These are phyloP conservation scores for Heteromyza rotundicornis DNA, from an alignment of 2,888 invertebrate genomes.

Conservation along the genomic window DNA sequence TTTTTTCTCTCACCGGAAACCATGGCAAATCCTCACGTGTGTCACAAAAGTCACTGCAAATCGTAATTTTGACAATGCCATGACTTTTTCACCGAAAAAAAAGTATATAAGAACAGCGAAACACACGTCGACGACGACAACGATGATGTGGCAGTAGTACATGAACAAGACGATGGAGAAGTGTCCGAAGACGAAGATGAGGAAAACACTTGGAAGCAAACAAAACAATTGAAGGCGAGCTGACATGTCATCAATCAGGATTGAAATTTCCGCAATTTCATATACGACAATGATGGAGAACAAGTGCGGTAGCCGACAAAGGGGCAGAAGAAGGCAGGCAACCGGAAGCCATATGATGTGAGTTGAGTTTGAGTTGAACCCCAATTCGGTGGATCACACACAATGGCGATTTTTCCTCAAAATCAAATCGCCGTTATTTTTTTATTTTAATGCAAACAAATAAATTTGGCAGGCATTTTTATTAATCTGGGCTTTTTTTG, in stretches of 20 bases:
- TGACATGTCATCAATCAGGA: conserved; percentile 26
- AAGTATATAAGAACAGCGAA: too few species aligned
- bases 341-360: too few species aligned
- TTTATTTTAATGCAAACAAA: background rate
- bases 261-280: conserved; percentile 23
- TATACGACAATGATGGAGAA: conserved; percentile 8
- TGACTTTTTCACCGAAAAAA: background rate
- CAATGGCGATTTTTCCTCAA: background rate
- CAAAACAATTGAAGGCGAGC: conserved; percentile 15
- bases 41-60: conserved; percentile 14
- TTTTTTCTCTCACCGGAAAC: background rate
- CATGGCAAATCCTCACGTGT: conserved; percentile 14
- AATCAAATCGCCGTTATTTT: background rate
- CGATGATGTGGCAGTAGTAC: too few species aligned
- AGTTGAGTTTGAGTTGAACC: too few species aligned
- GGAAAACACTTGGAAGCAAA: background rate
- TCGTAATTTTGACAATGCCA: conserved; percentile 11
- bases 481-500: background rate
- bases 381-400: background rate
- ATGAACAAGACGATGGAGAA: too few species aligned
- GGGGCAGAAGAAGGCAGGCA: too few species aligned
- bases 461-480: background rate
- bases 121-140: too few species aligned
- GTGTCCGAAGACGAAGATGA: background rate
- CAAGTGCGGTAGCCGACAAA: conserved; percentile 9